Evolutionary conservation across 2,797 vertebrate genomes (phyloP), one percentile per base, ranked within the genome.

Genomic region (Ispidina picta): DNA sequence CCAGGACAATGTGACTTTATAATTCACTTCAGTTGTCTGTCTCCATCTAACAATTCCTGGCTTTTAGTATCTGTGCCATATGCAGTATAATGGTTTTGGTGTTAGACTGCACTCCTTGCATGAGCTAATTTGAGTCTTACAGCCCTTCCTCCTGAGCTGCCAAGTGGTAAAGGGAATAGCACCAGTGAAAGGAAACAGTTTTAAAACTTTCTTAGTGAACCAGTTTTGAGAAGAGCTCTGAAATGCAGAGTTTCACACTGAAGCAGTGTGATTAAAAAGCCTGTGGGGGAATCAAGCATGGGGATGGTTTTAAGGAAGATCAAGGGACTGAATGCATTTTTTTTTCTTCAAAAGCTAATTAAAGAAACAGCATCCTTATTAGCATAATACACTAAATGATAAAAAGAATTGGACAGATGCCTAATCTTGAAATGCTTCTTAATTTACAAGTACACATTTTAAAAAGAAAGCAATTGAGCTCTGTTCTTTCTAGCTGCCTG

Each of bases 311-410:
- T 93, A 90, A 89, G 89, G 52, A 94, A 94, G 90, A 94, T 96
- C 94, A 96, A 95, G 95, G 93, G 93, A 90, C 66, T 37, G 51
- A 74, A 90, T 89, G 86, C 79, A 85, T 75, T 93, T 95, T 93
- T 93, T 93, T 90, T 91, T 83, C 70, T 85, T 91, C 88, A 94
- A 92, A 94, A 80, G 72, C 87, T 95, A 96, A 95, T 96, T 95
- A 93, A 95, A 93, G 93, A 82, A 95, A 91, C 51, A 75, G 68
- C 80, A 54, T 91, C 58, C 28, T 94, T 46, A 95, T 92, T 95
- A 92, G 54, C 91, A 93, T 93, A 96, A 93, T 83, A n/a, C 25
- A 88, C 55, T 89, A 87, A 94, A 96, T 95, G 92, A 90, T 96
- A 89, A 90, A 93, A 90, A 87, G 86, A 90, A 87, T 86, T 93